Evolutionary conservation across 1,140 invertebrate species (phyloP), one percentile per base, ranked within the genome.

Genomic region (Belonocnema kinseyi): DNA sequence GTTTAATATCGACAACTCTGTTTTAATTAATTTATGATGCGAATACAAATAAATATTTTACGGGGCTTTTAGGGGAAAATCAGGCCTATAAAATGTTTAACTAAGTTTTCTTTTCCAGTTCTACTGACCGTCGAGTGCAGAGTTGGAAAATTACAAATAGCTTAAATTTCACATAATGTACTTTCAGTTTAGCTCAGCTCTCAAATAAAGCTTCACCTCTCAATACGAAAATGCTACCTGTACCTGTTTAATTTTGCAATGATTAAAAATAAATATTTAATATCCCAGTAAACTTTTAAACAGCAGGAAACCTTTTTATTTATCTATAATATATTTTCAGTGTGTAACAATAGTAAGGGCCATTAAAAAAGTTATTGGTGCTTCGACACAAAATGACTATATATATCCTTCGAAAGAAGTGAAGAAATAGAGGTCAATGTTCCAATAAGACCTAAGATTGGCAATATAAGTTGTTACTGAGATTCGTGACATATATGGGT

Each of bases 401-500:
- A 66, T 40, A 66, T 40, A 26, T 66, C 21, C 8, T 66, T 46
- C 33, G 33, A 66, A 33, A 33, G 16, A 66, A n/a, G 33, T 40
- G 33, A 66, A 66, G 61, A 66, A 66, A 66, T 66, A 40, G 21
- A 40, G 26, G 82, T 85, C 81, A 85, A 80, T 75, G 80, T 79
- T 82, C 81, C 80, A 84, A 84, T 84, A 84, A 82, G 83, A 82
- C 82, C 79, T 84, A 81, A 80, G 81, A 77, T 79, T 80, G 82
- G 80, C 74, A 76, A 80, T 77, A 78, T 80, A 82, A 82, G 46
- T 75, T 72, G 79, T 70, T 58, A 54, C 75, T 73, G 83, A 80
- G 83, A 82, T 79, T 80, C 72, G 78, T 81, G 83, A 84, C 83
- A 82, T 77, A 84, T 84, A 78, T 82, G 83, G 83, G 83, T 84